Percentiles rank a stretch among this genome's conserved stretches.
Conservation (phyloP, 2,888 invertebrate genomes). For the Tolmerus cingulatus region DNA sequence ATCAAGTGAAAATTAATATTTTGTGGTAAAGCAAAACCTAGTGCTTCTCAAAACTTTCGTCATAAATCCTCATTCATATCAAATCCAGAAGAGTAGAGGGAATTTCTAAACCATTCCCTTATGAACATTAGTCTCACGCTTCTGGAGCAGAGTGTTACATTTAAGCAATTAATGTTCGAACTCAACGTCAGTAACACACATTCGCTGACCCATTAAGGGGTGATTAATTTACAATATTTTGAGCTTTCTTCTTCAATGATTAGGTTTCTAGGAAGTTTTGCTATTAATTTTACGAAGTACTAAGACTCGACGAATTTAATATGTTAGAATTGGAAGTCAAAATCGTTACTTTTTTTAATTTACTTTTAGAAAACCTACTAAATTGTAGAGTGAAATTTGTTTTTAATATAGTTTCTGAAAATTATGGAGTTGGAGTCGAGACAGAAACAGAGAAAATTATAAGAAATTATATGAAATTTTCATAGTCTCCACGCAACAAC, state of each 20-base stretch:
- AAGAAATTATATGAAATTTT: too few species aligned
- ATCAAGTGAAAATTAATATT: not conserved
- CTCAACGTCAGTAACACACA: not conserved
- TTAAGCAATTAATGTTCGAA: not conserved
- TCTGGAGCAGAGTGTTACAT: not conserved
- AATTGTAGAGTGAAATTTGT: too few species aligned
- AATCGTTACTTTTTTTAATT: too few species aligned
- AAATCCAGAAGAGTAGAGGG: not conserved
- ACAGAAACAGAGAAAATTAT: too few species aligned
- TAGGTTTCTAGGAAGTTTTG: not conserved
- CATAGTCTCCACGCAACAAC: too few species aligned
- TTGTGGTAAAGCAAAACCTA: not conserved
- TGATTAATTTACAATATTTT: not conserved
- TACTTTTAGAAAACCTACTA: too few species aligned
- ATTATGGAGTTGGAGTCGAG: too few species aligned
- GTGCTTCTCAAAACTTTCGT: not conserved
- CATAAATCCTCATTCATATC: not conserved
- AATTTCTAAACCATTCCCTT: not conserved
- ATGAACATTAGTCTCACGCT: not conserved
- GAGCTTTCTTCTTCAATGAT: not conserved
- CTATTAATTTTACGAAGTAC: not conserved
- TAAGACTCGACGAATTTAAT: not conserved
- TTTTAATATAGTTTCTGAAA: too few species aligned
- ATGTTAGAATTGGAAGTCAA: too few species aligned
- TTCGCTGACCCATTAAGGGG: not conserved